Evolutionary conservation across 2,888 invertebrate species (phyloP).

Genomic region (Drosophila lutescens): DNA sequence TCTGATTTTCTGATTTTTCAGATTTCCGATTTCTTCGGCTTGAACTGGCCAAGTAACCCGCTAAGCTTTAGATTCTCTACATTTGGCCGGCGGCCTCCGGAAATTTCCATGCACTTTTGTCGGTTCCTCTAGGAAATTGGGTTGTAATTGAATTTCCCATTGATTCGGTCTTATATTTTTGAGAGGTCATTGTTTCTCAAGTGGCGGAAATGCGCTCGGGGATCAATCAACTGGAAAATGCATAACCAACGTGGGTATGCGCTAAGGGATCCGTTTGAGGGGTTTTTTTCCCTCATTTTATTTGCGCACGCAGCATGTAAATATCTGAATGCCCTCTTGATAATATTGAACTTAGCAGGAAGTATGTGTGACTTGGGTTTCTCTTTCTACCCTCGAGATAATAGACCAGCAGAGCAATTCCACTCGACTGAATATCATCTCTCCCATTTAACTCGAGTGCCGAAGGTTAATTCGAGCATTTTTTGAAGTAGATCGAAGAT

Average conservation of each 20-base stretch:
- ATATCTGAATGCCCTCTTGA: slow-evolving; percentile 26
- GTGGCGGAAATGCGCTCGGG: slow-evolving; percentile 39
- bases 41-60: slow-evolving; percentile 40
- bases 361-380: slow-evolving; percentile 10
- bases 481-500: slow-evolving; percentile 21
- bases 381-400: slow-evolving; percentile 8
- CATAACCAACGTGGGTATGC: slow-evolving; percentile 17
- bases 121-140: slow-evolving; percentile 35
- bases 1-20: too few species aligned
- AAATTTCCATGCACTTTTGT: slow-evolving; percentile 15
- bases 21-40: slow-evolving; percentile 7
- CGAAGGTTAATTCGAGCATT: slow-evolving; percentile 25
- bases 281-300: not conserved
- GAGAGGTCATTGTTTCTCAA: slow-evolving; percentile 33
- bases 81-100: not conserved
- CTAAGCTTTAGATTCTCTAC: slow-evolving; percentile 8
- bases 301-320: slow-evolving; percentile 8
- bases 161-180: slow-evolving; percentile 22
- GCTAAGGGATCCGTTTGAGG: slow-evolving; percentile 17
- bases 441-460: not conserved
- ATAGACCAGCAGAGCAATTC: slow-evolving; percentile 25
- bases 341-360: slow-evolving; percentile 19
- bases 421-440: slow-evolving; percentile 15
- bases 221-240: slow-evolving; percentile 30
- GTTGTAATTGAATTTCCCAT: slow-evolving; percentile 44